phyloP scores from a whole-genome alignment of 2,113 vertebrate genomes.

The Dipodomys merriami region DNA sequence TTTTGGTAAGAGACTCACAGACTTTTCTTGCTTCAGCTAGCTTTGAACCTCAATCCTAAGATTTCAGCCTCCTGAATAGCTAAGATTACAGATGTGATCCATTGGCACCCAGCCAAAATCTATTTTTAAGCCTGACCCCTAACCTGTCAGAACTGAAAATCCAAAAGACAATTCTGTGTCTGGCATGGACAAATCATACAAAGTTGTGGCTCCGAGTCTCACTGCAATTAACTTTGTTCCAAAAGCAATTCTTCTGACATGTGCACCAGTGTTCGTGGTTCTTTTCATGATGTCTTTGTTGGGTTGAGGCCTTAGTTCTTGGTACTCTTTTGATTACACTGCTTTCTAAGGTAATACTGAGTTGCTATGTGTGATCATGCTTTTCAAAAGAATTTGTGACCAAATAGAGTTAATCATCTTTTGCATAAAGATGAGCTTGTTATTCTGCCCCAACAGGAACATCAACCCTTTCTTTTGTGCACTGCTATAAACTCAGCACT shows the following conservation, averaged over 20 bases:
- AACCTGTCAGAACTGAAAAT: background rate
- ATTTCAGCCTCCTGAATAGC: no score
- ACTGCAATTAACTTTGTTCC: background rate
- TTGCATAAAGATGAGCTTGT: background rate
- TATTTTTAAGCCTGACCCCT: background rate
- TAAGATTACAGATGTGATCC: no score
- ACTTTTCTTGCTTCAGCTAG: no score
- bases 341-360: background rate
- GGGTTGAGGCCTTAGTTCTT: background rate
- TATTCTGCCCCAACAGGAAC: background rate
- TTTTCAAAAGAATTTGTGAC: background rate
- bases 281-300: background rate
- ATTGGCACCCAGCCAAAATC: background rate
- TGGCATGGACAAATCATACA: rapidly evolving
- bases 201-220: background rate
- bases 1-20: no score
- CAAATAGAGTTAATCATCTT: conserved; percentile 5
- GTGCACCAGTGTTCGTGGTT: background rate
- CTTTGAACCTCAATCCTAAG: no score
- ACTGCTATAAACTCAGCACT: background rate
- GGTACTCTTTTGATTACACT: background rate
- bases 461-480: background rate
- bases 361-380: background rate
- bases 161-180: background rate
- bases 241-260: background rate